phyloP scores from a whole-genome alignment of 2,888 invertebrate species.

The Trissolcus japonicus region DNA sequence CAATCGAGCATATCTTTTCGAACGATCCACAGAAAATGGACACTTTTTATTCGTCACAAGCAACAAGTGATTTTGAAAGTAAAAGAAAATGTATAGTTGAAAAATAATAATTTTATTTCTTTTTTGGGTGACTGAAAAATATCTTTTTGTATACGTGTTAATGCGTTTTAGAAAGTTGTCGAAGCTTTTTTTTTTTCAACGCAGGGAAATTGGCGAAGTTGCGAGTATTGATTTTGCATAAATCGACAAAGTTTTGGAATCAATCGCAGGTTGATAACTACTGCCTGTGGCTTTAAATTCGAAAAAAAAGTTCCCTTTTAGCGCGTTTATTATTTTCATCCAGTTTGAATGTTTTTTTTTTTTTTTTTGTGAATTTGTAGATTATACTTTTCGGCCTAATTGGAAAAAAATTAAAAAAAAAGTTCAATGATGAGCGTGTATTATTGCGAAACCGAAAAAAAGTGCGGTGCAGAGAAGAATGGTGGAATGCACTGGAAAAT shows the following conservation, averaged over 20 bases:
- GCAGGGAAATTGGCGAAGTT: constrained; percentile 10
- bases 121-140: background rate
- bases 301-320: no score
- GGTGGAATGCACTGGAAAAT: constrained; percentile 35
- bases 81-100: background rate
- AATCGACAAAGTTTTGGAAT: constrained; percentile 30
- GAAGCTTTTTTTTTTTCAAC: background rate
- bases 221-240: constrained; percentile 27
- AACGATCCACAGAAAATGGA: background rate
- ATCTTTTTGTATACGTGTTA: background rate
- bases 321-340: no score
- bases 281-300: constrained; percentile 66
- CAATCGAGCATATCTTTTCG: no score
- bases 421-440: constrained; percentile 20
- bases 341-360: no score
- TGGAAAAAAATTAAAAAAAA: background rate
- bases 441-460: constrained; percentile 15
- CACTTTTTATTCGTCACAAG: constrained; percentile 17
- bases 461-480: constrained; percentile 10
- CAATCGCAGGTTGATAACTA: constrained; percentile 66
- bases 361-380: no score
- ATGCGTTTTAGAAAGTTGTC: background rate
- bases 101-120: background rate
- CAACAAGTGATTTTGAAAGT: constrained; percentile 33
- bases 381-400: no score